Conservation (phyloP, 2,797 vertebrate species). For the Argentina silus region DNA sequence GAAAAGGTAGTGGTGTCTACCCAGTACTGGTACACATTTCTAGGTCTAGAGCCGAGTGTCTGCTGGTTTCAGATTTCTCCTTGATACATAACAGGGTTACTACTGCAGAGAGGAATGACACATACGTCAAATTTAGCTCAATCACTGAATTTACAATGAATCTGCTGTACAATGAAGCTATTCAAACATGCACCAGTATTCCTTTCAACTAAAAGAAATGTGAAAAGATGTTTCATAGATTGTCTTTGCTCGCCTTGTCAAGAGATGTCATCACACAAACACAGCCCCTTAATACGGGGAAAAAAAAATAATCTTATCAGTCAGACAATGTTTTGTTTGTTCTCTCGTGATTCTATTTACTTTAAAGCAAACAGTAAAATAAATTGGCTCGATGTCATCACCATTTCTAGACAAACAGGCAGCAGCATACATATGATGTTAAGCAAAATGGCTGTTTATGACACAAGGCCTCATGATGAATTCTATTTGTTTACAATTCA, state of each 20-base stretch:
- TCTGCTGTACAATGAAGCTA: background rate
- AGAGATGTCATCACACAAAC: conserved; percentile 33
- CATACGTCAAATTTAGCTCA: background rate
- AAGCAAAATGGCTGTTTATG: conserved; percentile 69
- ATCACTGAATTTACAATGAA: background rate
- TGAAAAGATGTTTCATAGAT: conserved; percentile 16
- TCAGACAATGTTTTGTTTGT: conserved; percentile 61
- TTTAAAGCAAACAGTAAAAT: conserved; percentile 66
- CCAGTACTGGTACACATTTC: no score
- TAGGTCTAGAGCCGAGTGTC: no score
- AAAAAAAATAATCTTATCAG: conserved; percentile 54
- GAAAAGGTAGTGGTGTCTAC: no score
- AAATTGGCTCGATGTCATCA: conserved; percentile 72
- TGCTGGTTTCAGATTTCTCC: no score
- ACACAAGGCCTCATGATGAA: conserved; percentile 61
- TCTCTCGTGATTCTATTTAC: conserved; percentile 70
- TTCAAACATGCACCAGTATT: conserved; percentile 1
- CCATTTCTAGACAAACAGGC: conserved; percentile 62
- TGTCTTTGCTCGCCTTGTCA: conserved; percentile 28
- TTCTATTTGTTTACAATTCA: conserved; percentile 68
- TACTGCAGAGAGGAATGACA: background rate
- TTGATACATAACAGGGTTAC: no score
- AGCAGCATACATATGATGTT: conserved; percentile 62
- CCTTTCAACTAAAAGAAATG: conserved; percentile 4
- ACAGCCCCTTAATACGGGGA: conserved; percentile 1